Evolutionary conservation across 23 tunicate genomes (phyloP), one percentile per base, ranked within the genome.

Genomic region (Aplidium turbinatum): DNA sequence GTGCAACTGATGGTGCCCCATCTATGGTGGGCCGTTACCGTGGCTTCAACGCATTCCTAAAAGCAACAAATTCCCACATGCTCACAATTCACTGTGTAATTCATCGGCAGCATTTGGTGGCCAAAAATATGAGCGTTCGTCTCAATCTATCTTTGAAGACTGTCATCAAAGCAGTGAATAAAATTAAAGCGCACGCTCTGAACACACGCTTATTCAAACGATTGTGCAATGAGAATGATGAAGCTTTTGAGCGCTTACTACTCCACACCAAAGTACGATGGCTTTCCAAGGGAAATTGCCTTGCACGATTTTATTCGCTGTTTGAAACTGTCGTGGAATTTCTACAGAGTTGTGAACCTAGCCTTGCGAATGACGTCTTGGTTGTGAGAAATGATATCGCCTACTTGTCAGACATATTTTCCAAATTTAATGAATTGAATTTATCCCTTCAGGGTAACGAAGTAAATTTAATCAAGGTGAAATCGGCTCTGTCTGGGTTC

Each of bases 101-200:
- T 80, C 70, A 71, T 47, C 69, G 79, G 52, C 78, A 78, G 77
- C 78, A 78, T 78, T 68, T 78, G 33, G 84, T 53, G 64, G 76
- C 84, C 47, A 70, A 80, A 47, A 38, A 72, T 39, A 26, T 80
- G 39, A 80, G 85, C 36, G 78, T 18, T 39, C 69, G 85, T 33
- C 58, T 80, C 6, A 38, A 61, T 34, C 3, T 24, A 18, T 56
- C 84, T n/a, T n/a, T n/a, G n/a, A n/a, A n/a, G n/a, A n/a, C n/a
- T 24, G 58, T 77, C 39, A 66, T 77, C 35, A 79, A 47, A 28
- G 66, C 84, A 79, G 66, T 79, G 31, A 81, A 81, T 42, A 81
- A 72, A 61, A 80, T 80, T 40, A 72, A 72, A 71, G 85, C 85
- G 33, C 78, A 55, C 38, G 70, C 79, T 7, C 70, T 80, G 35